These are phyloP conservation scores for Sesia bembeciformis DNA, from an alignment of 2,888 invertebrate species.

Conservation along the genomic window DNA sequence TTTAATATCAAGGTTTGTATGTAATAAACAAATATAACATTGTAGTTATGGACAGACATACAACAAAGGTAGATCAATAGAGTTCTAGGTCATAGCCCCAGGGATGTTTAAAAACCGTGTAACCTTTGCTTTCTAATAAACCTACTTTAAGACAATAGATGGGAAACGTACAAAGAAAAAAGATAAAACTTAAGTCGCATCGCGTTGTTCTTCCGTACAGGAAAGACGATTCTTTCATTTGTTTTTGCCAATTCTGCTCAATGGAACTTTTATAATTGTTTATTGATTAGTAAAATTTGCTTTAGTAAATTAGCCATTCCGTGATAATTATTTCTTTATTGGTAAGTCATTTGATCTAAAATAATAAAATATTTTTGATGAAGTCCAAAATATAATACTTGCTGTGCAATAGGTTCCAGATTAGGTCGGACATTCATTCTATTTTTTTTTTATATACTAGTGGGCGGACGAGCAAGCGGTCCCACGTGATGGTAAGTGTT, in stretches of 20 bases:
- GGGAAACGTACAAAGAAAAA: slow-evolving; percentile 24
- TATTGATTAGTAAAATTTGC: not conserved
- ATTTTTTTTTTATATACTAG: too few species aligned
- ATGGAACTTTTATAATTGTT: slow-evolving; percentile 9
- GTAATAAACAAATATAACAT: too few species aligned
- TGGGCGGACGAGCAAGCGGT: too few species aligned
- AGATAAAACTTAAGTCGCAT: slow-evolving; percentile 8
- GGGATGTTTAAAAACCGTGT: slow-evolving; percentile 4
- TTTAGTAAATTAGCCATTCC: too few species aligned
- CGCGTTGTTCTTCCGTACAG: slow-evolving; percentile 16
- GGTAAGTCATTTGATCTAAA: too few species aligned
- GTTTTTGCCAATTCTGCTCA: slow-evolving; percentile 12
- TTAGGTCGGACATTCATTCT: too few species aligned
- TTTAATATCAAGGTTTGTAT: too few species aligned
- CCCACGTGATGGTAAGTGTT: too few species aligned
- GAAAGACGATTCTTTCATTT: slow-evolving; percentile 11
- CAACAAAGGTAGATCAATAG: not conserved
- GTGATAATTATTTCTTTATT: too few species aligned
- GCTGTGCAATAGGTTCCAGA: too few species aligned
- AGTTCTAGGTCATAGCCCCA: not conserved
- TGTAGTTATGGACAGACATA: not conserved
- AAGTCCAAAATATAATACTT: too few species aligned
- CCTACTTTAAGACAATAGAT: slow-evolving; percentile 31
- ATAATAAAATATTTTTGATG: too few species aligned
- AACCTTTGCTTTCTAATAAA: slow-evolving; percentile 9